Percentiles rank a stretch among this genome's conserved stretches.
phyloP scores from a whole-genome alignment of 2,888 invertebrate species.

The Beris chalybata region DNA sequence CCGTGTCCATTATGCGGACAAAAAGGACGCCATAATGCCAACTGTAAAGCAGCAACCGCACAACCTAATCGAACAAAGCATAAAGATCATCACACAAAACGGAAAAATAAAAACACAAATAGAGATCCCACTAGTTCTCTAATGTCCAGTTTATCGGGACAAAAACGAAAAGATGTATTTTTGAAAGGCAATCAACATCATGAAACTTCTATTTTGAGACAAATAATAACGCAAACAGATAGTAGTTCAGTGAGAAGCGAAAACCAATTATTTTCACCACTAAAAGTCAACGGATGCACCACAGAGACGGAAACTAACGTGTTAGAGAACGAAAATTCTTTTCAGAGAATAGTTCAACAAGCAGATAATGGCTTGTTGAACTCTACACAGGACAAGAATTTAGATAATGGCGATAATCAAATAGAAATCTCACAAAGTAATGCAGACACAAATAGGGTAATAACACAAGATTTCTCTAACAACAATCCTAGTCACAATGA shows the following conservation, averaged over 20 bases:
- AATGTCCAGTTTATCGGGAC: conserved; percentile 1
- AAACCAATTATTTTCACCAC: background rate
- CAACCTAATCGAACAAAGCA: conserved; percentile 5
- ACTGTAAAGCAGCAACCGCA: conserved; percentile 47
- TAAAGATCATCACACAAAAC: conserved; percentile 34
- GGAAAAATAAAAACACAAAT: conserved; percentile 42
- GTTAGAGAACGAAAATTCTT: background rate
- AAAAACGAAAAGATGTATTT: conserved; percentile 6
- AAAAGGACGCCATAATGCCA: conserved; percentile 51
- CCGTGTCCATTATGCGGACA: conserved; percentile 53
- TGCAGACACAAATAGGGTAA: too few species aligned
- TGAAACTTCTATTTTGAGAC: conserved; percentile 16
- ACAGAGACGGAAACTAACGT: background rate
- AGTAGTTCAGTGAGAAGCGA: background rate
- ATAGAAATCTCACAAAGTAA: too few species aligned
- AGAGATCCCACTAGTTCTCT: conserved; percentile 26
- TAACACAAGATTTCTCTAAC: too few species aligned
- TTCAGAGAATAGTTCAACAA: too few species aligned
- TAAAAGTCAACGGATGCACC: conserved; percentile 14
- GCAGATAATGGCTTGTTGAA: too few species aligned
- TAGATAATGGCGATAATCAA: too few species aligned
- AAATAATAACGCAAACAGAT: conserved; percentile 12
- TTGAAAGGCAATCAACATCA: conserved; percentile 3
- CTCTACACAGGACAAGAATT: too few species aligned
- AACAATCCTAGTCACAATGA: background rate